Base-by-base conservation (phyloP, 23 tunicate species). In the Clavelina lepadiformis region DNA sequence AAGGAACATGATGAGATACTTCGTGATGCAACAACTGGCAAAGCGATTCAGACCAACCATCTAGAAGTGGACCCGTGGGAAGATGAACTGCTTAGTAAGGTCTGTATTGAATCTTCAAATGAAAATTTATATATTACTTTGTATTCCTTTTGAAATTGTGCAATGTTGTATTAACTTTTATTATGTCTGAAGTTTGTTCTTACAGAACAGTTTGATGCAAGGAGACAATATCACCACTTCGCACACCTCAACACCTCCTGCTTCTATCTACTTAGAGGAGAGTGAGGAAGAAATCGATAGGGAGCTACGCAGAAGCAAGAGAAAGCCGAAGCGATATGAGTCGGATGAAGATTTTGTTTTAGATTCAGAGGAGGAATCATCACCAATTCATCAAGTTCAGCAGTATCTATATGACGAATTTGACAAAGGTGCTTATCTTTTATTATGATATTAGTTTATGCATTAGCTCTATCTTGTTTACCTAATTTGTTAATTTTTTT, bases 21-120 rank as follows among this genome's bases (percentile, higher is more conserved):
- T 24, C 71, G 64, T 5, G 64, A 46, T 47, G 71, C 70, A 11
- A 74, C 80, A 31, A 63, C 80, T 21, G 80, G 80, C 33, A 72
- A 58, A 56, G 78, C 78, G 3, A 56, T 72, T 41, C 64, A 63
- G 8, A 18, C 62, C 28, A 32, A 15, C 26, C 23, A 25, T 24
- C 51, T 29, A 31, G 57, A 61, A 54, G 65, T 56, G n/a, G 91
- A 83, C 49, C 91, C 82, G 0, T 83, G 91, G 91, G 71, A 69
- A 31, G 91, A 68, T 2, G 91, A 83, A 49, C 24, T 74, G 46
- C 34, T 71, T 11, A 75, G 59, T 45, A 83, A 77, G 57, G 83
- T 77, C 31, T 5, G 51, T 18, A 29, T 15, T 61, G 22, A 18
- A 28, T 29, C 19, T 0, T n/a, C n/a, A n/a, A n/a, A n/a, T n/a